Percentiles rank a stretch among this genome's conserved stretches.
These are phyloP conservation scores for Labroides dimidiatus DNA, from an alignment of 2,797 vertebrate species.

Conservation along the genomic window DNA sequence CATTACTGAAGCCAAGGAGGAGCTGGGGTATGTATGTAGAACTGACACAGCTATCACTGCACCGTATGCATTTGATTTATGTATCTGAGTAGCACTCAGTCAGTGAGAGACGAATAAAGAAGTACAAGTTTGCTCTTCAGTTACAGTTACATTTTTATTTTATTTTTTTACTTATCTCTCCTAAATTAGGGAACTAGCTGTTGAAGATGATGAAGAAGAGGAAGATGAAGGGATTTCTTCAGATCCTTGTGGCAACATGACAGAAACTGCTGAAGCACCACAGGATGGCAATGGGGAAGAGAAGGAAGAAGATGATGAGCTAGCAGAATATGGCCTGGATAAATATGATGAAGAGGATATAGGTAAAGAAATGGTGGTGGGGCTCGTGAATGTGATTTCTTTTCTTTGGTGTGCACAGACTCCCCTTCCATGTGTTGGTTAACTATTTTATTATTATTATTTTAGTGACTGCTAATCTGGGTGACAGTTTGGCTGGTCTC, in stretches of 20 bases:
- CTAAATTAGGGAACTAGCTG: conserved; percentile 76
- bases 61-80: background rate
- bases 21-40: conserved; percentile 77
- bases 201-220: conserved; percentile 80
- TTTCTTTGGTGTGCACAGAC: background rate
- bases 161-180: background rate
- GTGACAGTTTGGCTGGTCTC: conserved; percentile 92
- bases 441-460: background rate
- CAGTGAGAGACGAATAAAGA: background rate
- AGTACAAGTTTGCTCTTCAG: background rate
- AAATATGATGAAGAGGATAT: conserved; percentile 90
- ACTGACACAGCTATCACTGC: background rate
- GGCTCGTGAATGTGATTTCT: background rate
- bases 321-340: conserved; percentile 93
- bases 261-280: conserved; percentile 29
- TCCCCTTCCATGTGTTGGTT: background rate
- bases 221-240: conserved; percentile 77
- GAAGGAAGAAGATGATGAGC: conserved; percentile 83
- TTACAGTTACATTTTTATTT: background rate
- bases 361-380: conserved; percentile 70
- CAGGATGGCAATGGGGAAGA: conserved; percentile 57
- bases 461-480: conserved; percentile 87
- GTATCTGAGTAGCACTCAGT: background rate
- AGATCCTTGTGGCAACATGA: conserved; percentile 27
- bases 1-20: conserved; percentile 81